phyloP scores from a whole-genome alignment of 2,888 invertebrate species.

The Trimorus sp. region DNA sequence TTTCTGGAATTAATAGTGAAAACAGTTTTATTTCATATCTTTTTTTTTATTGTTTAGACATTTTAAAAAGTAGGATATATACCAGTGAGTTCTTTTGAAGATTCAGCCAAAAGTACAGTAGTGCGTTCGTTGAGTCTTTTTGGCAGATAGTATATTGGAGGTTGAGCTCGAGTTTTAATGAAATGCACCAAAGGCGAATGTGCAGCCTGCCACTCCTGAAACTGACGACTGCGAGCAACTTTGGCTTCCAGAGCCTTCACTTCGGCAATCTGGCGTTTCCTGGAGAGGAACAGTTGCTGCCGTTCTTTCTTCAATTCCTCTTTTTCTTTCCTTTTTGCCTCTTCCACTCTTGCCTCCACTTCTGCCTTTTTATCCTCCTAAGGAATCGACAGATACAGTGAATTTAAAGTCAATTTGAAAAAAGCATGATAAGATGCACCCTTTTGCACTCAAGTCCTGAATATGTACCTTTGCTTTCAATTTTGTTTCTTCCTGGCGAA shows the following conservation, averaged over 20 bases:
- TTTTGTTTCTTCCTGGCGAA: slow-evolving; percentile 96
- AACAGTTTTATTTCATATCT: too few species aligned
- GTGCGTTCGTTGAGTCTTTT: slow-evolving; percentile 85
- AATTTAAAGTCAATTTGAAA: too few species aligned
- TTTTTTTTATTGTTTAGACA: too few species aligned
- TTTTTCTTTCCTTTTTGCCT: slow-evolving; percentile 92
- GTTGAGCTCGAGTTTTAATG: slow-evolving; percentile 93
- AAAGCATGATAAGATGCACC: too few species aligned
- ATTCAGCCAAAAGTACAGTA: slow-evolving; percentile 75
- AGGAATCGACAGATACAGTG: too few species aligned
- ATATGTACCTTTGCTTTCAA: slow-evolving; percentile 93
- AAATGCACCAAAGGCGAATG: slow-evolving; percentile 90
- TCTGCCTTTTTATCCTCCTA: slow-evolving; percentile 92
- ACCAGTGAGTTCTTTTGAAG: slow-evolving; percentile 75
- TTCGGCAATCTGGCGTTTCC: slow-evolving; percentile 93
- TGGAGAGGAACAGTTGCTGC: slow-evolving; percentile 89
- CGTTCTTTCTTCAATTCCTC: slow-evolving; percentile 92
- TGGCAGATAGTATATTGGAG: slow-evolving; percentile 94
- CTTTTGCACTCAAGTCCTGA: too few species aligned
- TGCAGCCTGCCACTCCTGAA: slow-evolving; percentile 92
- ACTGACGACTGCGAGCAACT: slow-evolving; percentile 93
- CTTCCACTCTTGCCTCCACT: slow-evolving; percentile 96
- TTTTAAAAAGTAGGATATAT: too few species aligned
- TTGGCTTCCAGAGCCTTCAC: slow-evolving; percentile 95
- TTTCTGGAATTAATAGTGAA: neutral